Conservation (phyloP, 2,113 vertebrate genomes). For the Datnioides undecimradiatus region DNA sequence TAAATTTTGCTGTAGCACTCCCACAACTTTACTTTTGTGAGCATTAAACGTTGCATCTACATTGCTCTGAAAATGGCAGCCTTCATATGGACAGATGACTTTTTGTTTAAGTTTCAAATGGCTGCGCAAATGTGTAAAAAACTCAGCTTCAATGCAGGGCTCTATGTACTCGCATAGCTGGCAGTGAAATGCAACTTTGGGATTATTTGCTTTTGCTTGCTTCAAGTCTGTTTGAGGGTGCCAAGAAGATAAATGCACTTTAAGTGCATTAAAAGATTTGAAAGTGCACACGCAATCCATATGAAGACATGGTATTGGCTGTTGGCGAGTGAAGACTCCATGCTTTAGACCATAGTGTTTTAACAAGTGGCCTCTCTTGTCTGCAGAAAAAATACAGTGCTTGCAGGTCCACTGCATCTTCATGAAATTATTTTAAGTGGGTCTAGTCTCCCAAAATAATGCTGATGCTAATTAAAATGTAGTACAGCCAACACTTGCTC, state of each 20-base stretch:
- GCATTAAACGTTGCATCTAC: background rate
- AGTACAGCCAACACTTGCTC: too few species aligned
- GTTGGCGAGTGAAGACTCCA: background rate
- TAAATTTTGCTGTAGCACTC: background rate
- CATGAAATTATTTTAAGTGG: too few species aligned
- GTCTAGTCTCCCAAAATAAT: too few species aligned
- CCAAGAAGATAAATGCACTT: background rate
- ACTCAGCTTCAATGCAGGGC: too few species aligned
- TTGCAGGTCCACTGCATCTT: background rate
- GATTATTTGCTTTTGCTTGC: too few species aligned
- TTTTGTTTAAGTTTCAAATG: background rate
- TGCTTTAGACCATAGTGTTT: slow-evolving; percentile 3
- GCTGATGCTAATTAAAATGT: too few species aligned
- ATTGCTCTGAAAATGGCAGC: background rate
- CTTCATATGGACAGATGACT: background rate
- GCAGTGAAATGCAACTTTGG: too few species aligned
- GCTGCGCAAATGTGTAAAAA: background rate
- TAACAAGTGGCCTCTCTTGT: slow-evolving; percentile 13
- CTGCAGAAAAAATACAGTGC: background rate
- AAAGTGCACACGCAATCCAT: background rate
- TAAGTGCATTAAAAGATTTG: background rate
- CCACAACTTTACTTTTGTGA: background rate
- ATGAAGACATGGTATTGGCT: background rate
- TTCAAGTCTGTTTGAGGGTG: background rate
- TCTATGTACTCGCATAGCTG: too few species aligned